Evolutionary conservation across 2,888 invertebrate genomes (phyloP).

Genomic region (Oegoconia quadripuncta): DNA sequence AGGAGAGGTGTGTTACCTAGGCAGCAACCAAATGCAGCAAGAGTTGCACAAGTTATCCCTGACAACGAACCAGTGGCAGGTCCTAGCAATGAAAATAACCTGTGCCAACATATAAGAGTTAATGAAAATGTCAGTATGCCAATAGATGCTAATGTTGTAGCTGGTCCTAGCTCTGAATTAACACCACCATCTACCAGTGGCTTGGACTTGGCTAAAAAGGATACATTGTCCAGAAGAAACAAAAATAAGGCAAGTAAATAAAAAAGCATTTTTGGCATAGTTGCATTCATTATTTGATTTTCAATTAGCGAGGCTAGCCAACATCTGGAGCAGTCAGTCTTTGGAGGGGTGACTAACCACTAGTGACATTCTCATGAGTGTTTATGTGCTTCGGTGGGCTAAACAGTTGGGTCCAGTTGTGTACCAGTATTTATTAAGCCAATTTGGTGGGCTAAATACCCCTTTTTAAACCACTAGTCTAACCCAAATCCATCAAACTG

Average conservation of each 20-base stretch:
- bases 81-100: conserved; percentile 58
- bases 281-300: background rate
- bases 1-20: conserved; percentile 79
- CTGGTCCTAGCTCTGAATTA: conserved; percentile 41
- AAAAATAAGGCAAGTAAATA: conserved; percentile 50
- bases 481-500: no score
- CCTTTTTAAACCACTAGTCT: no score
- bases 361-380: no score
- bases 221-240: conserved; percentile 53
- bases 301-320: no score
- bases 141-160: conserved; percentile 29
- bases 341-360: no score
- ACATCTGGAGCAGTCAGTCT: no score
- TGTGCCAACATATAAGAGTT: conserved; percentile 24
- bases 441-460: no score
- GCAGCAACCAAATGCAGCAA: conserved; percentile 39
- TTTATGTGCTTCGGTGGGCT: no score
- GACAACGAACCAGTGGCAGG: conserved; percentile 61
- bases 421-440: no score
- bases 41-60: conserved; percentile 36
- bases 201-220: conserved; percentile 51
- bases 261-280: background rate
- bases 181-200: conserved; percentile 36
- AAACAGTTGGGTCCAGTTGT: no score
- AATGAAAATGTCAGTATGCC: conserved; percentile 42